Evolutionary conservation across 1,140 invertebrate genomes (phyloP).

Genomic region (Plectus sambesii): DNA sequence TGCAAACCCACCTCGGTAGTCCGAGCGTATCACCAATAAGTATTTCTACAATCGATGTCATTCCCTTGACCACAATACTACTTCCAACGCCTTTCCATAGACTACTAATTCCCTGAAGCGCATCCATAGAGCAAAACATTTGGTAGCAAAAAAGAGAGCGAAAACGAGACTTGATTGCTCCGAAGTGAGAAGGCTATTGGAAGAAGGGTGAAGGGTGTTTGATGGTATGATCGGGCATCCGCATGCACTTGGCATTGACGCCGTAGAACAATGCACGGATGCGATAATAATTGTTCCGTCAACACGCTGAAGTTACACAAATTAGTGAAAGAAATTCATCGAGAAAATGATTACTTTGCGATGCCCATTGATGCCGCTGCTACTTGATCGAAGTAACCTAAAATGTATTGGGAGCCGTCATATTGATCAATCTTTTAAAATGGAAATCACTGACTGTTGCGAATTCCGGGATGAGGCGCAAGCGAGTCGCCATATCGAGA

Average conservation of each 20-base stretch:
- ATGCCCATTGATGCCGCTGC: too few relatives aligned
- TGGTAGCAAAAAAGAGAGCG: neutral
- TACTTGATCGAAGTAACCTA: too few relatives aligned
- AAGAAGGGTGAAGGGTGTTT: slow-evolving; percentile 23
- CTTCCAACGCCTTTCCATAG: slow-evolving; percentile 26
- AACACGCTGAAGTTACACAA: slow-evolving; percentile 23
- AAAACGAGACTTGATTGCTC: slow-evolving; percentile 15
- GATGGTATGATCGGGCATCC: slow-evolving; percentile 19
- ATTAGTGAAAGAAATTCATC: too few relatives aligned
- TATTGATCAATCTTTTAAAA: too few relatives aligned
- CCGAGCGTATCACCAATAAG: slow-evolving; percentile 20
- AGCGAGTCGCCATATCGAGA: too few relatives aligned
- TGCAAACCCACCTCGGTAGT: slow-evolving; percentile 9
- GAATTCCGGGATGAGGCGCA: too few relatives aligned
- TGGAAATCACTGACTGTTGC: too few relatives aligned
- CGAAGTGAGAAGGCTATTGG: slow-evolving; percentile 20
- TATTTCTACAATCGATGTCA: slow-evolving; percentile 21
- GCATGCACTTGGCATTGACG: slow-evolving; percentile 27
- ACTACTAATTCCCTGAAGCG: slow-evolving; percentile 20
- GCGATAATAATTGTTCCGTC: slow-evolving; percentile 16
- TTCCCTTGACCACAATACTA: slow-evolving; percentile 19
- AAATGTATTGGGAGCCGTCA: too few relatives aligned
- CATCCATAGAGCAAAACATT: slow-evolving; percentile 9
- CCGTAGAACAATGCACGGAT: slow-evolving; percentile 21
- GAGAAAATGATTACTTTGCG: too few relatives aligned